Evolutionary conservation across 2,797 vertebrate species (phyloP).

Genomic region (Sebastolobus alascanus): DNA sequence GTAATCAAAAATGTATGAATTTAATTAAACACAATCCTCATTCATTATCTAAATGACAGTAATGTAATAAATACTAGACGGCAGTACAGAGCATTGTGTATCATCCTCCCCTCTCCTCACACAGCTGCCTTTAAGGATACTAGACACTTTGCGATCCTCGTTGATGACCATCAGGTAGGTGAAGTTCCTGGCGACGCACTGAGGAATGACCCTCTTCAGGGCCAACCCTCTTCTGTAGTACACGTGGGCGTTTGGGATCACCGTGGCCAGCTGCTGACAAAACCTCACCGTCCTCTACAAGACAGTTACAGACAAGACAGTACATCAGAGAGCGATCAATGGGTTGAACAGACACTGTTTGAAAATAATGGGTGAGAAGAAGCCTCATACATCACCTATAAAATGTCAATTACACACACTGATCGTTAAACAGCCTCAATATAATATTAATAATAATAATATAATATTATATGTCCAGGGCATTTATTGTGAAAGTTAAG

Average conservation of each 20-base stretch:
- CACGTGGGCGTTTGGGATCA: conserved; percentile 94
- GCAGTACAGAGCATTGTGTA: background rate
- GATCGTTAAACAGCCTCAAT: background rate
- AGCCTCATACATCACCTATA: background rate
- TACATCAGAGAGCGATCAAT: background rate
- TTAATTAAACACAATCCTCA: background rate
- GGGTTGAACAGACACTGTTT: background rate
- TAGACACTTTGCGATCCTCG: conserved; percentile 94
- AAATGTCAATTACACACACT: background rate
- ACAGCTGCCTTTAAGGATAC: conserved; percentile 87
- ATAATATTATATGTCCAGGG: no score
- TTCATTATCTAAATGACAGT: background rate
- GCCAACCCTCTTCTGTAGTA: conserved; percentile 98
- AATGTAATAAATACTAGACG: background rate
- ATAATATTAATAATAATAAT: no score
- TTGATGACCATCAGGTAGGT: conserved; percentile 96
- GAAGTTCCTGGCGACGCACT: conserved; percentile 93
- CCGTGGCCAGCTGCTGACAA: conserved; percentile 92
- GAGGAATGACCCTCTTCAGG: conserved; percentile 95
- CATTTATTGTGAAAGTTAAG: no score
- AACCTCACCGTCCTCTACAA: conserved; percentile 93
- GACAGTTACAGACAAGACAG: background rate
- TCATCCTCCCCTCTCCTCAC: background rate
- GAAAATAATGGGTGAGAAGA: background rate
- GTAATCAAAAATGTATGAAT: background rate